A percentile compares a stretch with the other conserved stretches of the same genome.
phyloP scores from a whole-genome alignment of 2,888 invertebrate species.

The Caenorhabditis sp. region DNA sequence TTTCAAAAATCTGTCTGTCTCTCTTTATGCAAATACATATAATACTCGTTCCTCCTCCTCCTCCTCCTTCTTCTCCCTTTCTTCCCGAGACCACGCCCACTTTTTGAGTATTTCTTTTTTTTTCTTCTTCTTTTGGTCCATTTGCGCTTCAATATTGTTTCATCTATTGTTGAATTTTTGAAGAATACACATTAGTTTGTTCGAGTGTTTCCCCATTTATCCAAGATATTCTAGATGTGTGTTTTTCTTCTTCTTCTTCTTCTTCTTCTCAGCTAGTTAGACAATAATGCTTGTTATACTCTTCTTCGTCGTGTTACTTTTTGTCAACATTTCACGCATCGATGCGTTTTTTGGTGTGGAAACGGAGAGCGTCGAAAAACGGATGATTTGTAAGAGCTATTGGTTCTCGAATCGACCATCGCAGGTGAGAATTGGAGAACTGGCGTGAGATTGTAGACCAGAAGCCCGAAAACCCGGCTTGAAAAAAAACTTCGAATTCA shows the following conservation, averaged over 20 bases:
- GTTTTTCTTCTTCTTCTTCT: background rate
- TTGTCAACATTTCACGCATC: background rate
- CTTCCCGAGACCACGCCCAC: background rate
- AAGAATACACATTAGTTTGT: background rate
- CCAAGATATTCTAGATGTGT: too few species aligned
- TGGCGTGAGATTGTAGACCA: background rate
- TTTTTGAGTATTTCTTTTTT: background rate
- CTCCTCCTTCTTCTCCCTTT: background rate
- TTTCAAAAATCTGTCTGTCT: background rate
- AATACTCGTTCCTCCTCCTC: background rate
- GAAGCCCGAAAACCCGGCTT: background rate
- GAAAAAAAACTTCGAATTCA: background rate
- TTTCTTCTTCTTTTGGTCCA: background rate
- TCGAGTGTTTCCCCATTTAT: background rate
- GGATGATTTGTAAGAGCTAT: constrained; percentile 34
- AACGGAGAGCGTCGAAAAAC: background rate
- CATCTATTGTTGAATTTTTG: background rate
- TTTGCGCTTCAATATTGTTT: background rate
- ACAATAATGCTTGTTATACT: constrained; percentile 3
- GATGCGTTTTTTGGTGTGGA: constrained; percentile 1
- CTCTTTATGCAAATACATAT: background rate
- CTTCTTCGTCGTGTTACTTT: background rate
- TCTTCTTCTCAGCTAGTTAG: background rate
- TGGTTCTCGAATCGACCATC: constrained; percentile 49
- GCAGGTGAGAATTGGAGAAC: constrained; percentile 17